Evolutionary conservation across 1,140 invertebrate genomes (phyloP).

Genomic region (Druon quercuslanigerum): DNA sequence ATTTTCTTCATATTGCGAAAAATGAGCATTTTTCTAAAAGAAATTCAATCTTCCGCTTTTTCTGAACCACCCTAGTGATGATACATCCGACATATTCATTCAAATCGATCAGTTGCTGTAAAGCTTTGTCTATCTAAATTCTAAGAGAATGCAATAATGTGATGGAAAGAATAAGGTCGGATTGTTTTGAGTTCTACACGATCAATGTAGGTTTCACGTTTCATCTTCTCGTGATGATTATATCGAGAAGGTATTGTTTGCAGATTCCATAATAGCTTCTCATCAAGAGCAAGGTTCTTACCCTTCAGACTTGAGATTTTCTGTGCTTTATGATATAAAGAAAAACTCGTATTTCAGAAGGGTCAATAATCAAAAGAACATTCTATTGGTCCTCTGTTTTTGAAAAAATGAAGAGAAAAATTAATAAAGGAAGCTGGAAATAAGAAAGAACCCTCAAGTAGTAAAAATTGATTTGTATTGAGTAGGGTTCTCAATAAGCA

Average conservation of each 20-base stretch:
- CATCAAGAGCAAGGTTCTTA: background rate
- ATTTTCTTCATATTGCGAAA: too few species aligned
- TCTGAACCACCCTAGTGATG: too few species aligned
- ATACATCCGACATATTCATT: background rate
- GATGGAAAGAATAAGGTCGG: background rate
- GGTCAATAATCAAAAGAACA: too few species aligned
- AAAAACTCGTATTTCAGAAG: background rate
- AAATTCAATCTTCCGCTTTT: background rate
- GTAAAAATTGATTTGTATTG: too few species aligned
- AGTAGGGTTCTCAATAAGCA: too few species aligned
- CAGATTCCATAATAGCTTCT: background rate
- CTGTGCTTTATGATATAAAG: background rate
- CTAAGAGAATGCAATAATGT: conserved; percentile 5
- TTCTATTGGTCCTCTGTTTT: background rate
- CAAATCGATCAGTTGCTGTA: background rate
- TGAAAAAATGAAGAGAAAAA: background rate
- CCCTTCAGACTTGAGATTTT: background rate
- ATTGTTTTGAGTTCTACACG: background rate
- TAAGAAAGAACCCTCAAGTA: too few species aligned
- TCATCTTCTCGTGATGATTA: background rate
- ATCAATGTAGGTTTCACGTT: background rate
- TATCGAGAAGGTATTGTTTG: conserved; percentile 6
- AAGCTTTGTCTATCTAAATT: background rate
- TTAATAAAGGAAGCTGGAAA: too few species aligned
- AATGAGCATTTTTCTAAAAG: background rate